Base-by-base conservation (phyloP, 2,113 vertebrate genomes). In the Budorcas taxicolor region DNA sequence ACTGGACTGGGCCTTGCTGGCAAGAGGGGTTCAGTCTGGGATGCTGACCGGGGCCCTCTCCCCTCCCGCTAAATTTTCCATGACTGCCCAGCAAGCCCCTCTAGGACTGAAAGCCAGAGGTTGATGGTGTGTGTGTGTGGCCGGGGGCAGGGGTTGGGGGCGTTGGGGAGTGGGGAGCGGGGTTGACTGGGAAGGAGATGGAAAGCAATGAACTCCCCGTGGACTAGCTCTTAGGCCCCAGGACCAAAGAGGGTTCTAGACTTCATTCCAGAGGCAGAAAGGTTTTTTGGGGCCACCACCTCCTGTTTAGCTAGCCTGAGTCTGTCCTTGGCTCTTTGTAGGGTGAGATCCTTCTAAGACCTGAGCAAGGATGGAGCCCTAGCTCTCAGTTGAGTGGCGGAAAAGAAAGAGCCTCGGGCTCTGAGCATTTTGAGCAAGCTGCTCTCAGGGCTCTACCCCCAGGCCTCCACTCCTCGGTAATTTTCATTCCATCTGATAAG, bases 11-110 rank as follows among this genome's bases (percentile, higher is more conserved):
- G 57, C 27, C 36, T 36, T 12, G 36, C 58, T 71, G 57, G 88
- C 21, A 0, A 12, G 33, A 71, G 17, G 17, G 12, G 14, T 47
- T 86, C 53, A 7, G 67, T 13, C 76, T 7, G 9, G 53, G 47
- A 6, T 2, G 40, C 43, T 8, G 45, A 36, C 36, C 0, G 0
- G 1, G 87, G 47, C 23, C 23, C 60, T 76, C 33, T 15, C n/a
- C 21, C 7, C 2, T 50, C 16, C 13, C 3, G 4, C 9, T 17
- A 21, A 45, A 7, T 16, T 27, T 33, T 25, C 43, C 62, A 23
- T 7, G 29, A 15, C 89, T 8, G 50, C 53, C 31, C 27, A 43
- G 47, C 71, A 52, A 31, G 16, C 29, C 21, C 57, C 10, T 36
- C 53, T 85, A 5, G 82, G 53, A 85, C 31, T 23, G 45, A 47